Base-by-base conservation (phyloP, 1,140 invertebrate species). In the Drosophila grimshawi region DNA sequence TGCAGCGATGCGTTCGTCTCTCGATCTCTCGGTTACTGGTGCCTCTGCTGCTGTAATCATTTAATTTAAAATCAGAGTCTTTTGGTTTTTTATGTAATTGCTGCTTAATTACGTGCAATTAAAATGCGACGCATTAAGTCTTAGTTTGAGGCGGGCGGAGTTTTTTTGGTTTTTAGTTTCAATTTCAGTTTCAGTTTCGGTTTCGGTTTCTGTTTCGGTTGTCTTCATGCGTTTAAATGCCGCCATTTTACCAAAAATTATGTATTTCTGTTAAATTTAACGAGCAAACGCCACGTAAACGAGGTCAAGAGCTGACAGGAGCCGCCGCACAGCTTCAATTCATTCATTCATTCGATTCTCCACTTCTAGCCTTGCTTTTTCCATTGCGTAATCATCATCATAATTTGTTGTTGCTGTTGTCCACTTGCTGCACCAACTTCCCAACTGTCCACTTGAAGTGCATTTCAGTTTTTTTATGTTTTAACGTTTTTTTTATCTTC, bases 81-180 rank as follows among this genome's bases (percentile, higher is more conserved):
- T 79, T 80, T 64, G 51, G 45, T 78, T 86, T 79, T 86, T 88
- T 86, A 82, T 88, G 80, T 86, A 86, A 86, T 86, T 86, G 77
- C 83, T 76, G 63, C 64, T 73, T 86, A 81, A 86, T 81, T 86
- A 69, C 76, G 51, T 64, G 85, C 78, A 89, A 88, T 88, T 88
- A 88, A 89, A 88, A 83, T 89, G 85, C 64, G 78, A 71, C 76
- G 63, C 78, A 49, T 78, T 59, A 63, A 77, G 63, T 60, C 19
- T 73, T 68, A 41, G 52, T 77, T 82, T 51, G 45, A 33, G 65
- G 63, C 67, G 80, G 65, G 46, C 30, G 75, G 48, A 85, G 68
- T 70, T 62, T 66, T 55, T 46, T 8, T n/a, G n/a, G 10, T 60
- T 68, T 59, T 51, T 11, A 55, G 30, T 11, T 19, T 55, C 19